These are phyloP conservation scores for Achroia grisella DNA, from an alignment of 1,140 invertebrate species.

Conservation along the genomic window DNA sequence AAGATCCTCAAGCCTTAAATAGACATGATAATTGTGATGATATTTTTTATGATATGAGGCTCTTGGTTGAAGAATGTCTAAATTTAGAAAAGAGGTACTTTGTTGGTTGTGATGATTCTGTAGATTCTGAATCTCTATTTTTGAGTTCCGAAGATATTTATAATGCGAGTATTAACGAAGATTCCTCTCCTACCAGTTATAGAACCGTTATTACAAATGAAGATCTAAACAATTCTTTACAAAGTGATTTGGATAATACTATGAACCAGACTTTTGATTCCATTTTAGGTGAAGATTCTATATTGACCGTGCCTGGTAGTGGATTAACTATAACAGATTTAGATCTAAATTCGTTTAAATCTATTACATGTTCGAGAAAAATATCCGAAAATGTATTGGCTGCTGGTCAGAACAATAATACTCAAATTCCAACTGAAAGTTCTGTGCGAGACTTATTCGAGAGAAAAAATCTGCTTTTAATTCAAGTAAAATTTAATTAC, in stretches of 20 bases:
- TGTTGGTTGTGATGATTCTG: background rate
- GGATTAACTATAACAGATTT: conserved; percentile 19
- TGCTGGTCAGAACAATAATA: conserved; percentile 25
- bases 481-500: conserved; percentile 8
- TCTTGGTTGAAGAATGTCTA: conserved; percentile 36
- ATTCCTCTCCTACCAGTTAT: conserved; percentile 21
- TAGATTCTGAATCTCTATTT: conserved; percentile 24
- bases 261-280: conserved; percentile 22
- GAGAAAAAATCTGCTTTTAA: conserved; percentile 27
- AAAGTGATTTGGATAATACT: conserved; percentile 22
- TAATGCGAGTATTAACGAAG: conserved; percentile 11
- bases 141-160: conserved; percentile 18
- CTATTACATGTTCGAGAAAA: conserved; percentile 32
- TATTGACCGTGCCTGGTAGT: conserved; percentile 10
- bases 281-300: conserved; percentile 9
- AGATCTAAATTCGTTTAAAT: conserved; percentile 45
- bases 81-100: conserved; percentile 7
- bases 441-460: conserved; percentile 48
- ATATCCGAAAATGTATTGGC: conserved; percentile 45
- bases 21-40: no score
- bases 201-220: conserved; percentile 23
- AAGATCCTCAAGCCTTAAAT: no score
- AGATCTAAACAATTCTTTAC: conserved; percentile 13
- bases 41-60: no score
- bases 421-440: conserved; percentile 9